These are phyloP conservation scores for Cybosia mesomella DNA, from an alignment of 2,888 invertebrate species.

Conservation along the genomic window DNA sequence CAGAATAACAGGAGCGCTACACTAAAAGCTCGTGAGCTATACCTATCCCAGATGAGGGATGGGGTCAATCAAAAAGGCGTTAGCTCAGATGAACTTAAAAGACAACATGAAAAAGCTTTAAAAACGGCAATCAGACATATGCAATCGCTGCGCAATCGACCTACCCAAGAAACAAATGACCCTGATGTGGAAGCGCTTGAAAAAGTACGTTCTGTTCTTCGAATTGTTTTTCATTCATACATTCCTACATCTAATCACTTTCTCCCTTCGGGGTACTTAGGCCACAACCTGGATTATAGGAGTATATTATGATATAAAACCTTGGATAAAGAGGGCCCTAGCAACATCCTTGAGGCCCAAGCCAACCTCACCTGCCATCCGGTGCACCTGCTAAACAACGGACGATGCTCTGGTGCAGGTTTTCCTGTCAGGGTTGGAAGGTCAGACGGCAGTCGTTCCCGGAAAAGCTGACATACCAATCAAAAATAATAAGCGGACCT, in stretches of 20 bases:
- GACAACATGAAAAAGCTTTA: constrained; percentile 10
- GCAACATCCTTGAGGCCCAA: too few relatives aligned
- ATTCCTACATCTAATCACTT: constrained; percentile 3
- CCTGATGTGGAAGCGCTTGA: constrained; percentile 10
- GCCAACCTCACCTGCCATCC: too few relatives aligned
- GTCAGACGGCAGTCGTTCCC: too few relatives aligned
- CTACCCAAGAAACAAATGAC: constrained; percentile 14
- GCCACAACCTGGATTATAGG: too few relatives aligned
- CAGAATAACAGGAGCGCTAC: constrained; percentile 26
- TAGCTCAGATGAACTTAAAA: constrained; percentile 13
- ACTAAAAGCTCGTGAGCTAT: constrained; percentile 23
- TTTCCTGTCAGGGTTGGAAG: too few relatives aligned
- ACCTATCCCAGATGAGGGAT: constrained; percentile 19
- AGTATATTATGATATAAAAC: too few relatives aligned
- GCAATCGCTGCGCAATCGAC: constrained; percentile 23
- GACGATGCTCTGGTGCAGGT: too few relatives aligned
- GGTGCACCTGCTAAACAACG: too few relatives aligned
- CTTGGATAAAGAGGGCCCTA: too few relatives aligned
- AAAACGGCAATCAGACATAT: constrained; percentile 22
- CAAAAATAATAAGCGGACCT: too few relatives aligned
- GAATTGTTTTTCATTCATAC: not conserved
- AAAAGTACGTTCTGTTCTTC: constrained; percentile 21
- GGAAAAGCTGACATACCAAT: too few relatives aligned
- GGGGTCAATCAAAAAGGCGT: constrained; percentile 8
- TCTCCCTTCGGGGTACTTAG: too few relatives aligned